Evolutionary conservation across 2,797 vertebrate species (phyloP), one percentile per base, ranked within the genome.

Genomic region (Myripristis murdjan): DNA sequence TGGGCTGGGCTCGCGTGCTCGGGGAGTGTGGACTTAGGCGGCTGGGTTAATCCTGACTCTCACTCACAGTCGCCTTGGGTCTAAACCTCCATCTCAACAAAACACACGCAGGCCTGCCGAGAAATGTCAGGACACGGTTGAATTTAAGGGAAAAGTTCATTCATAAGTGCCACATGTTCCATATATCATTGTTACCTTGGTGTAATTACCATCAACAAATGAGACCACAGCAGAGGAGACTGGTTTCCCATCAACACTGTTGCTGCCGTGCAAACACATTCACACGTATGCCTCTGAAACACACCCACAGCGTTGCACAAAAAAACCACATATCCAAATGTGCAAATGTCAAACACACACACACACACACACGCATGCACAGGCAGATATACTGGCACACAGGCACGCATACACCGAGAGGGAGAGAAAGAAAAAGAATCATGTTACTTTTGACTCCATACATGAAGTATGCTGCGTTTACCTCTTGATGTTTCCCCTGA

Each of bases 391-490:
- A 8, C 48, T 22, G n/a, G 16, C 5, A 52, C 15, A 16, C 54
- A 22, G 24, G 12, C 53, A 12, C 31, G 7, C 53, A 70, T 71
- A 37, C 37, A 28, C 14, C 64, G 16, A 39, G 8, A 46, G 33
- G 37, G 22, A 56, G 59, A 51, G 58, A 75, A 56, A 75, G 44
- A 67, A 39, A 24, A 14, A 56, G 81, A 62, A 5, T 86, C 72
- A 1, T 2, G 1, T 87, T 75, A 70, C 82, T n/a, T 69, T 69
- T 77, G 78, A 70, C 76, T 76, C 63, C 82, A 78, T 72, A 66
- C 73, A 24, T 78, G 11, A 83, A 69, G 70, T 79, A 87, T 83
- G 79, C 62, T 65, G 65, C 35, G 51, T 67, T 51, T 70, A 60
- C 71, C 56, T 56, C 56, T 51, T 60, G 64, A 82, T 73, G 67